These are phyloP conservation scores for Ceuthmochares aereus DNA, from an alignment of 2,113 vertebrate genomes.

Conservation along the genomic window DNA sequence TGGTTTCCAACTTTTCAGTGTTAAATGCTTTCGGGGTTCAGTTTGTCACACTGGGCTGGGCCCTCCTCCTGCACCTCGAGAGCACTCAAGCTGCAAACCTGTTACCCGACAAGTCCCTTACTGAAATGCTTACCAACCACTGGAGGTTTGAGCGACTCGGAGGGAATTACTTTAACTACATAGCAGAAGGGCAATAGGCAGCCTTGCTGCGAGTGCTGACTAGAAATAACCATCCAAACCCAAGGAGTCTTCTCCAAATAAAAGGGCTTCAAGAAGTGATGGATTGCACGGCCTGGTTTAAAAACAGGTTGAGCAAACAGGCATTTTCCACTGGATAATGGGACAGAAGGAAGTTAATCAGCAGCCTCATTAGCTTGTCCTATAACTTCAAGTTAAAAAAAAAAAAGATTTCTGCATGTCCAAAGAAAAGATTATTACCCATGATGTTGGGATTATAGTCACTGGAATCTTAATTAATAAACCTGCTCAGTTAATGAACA, in stretches of 20 bases:
- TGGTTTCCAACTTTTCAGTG: not conserved
- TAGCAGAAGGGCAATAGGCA: not conserved
- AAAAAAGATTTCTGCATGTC: not conserved
- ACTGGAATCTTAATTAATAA: not conserved
- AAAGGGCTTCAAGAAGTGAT: not conserved
- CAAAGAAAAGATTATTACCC: not conserved
- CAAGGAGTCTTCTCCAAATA: not conserved
- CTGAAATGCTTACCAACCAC: not conserved
- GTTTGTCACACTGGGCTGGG: not conserved
- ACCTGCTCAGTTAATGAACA: not conserved
- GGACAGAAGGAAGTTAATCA: not conserved
- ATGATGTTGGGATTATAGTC: not conserved
- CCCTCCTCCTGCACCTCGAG: not conserved
- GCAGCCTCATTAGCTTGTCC: not conserved
- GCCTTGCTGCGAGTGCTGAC: not conserved
- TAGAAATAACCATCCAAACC: not conserved
- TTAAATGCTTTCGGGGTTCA: not conserved
- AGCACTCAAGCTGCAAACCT: not conserved
- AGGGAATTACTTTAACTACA: not conserved
- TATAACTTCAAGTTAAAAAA: not conserved
- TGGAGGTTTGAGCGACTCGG: not conserved
- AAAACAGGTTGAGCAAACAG: not conserved
- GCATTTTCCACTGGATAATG: not conserved
- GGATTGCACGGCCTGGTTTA: not conserved
- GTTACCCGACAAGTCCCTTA: not conserved